Base-by-base conservation (phyloP, 23 tunicate genomes). In the Aplidium turbinatum region DNA sequence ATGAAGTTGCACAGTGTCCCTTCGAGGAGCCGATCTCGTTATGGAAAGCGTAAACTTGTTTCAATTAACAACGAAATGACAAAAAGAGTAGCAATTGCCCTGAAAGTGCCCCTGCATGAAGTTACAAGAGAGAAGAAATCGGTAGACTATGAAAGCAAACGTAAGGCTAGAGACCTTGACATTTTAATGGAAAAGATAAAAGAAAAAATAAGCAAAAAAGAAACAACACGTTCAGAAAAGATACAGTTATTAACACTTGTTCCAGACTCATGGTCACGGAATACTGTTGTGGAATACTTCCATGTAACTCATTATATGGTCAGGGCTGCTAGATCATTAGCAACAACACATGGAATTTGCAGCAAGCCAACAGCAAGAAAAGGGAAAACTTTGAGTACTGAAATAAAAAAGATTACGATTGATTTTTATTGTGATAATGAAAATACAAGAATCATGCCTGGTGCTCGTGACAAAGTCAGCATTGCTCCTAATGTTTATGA, bases 391-490 rank as follows among this genome's bases (percentile, higher is more conserved):
- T 24, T 60, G 36, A 60, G 67, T 28, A 28, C 11, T 60, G 67
- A 60, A 60, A 60, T 28, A 27, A 60, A 60, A 60, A 24, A 60
- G 6, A 60, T 60, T 25, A 60, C n/a, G 11, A 60, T 30, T 28
- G 36, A 60, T 60, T 60, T 60, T 28, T 60, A 60, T 28, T 24
- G 67, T 28, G 67, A 60, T 30, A 60, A 60, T 28, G 35, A 60
- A 60, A 60, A 60, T 60, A 60, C 67, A 60, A 60, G n/a, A 60
- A 60, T 60, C 35, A 60, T 60, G 60, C 35, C 67, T 5, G 67
- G 67, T 60, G 67, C 67, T 60, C 34, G 67, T 24, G 34, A 60
- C 67, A 60, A 60, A 60, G 67, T 60, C 34, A 60, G 67, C 67
- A 60, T 60, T 60, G 34, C 67, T 26, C 35, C 18, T 9, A 60